Base-by-base conservation (phyloP, 1,140 invertebrate species). In the Lasioglossum albipes region DNA sequence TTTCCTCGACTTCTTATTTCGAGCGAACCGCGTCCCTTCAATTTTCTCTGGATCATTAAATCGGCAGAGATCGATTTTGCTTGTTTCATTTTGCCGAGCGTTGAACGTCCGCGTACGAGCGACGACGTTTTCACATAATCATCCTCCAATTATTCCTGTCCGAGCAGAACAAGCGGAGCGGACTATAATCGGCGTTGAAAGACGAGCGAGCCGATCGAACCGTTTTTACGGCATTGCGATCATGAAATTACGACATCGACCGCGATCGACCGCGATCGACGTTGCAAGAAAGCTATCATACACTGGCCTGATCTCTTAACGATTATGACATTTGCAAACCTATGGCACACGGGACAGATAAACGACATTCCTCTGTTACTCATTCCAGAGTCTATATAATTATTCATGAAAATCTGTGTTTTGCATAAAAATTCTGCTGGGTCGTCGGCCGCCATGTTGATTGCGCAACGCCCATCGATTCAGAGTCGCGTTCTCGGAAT, bases 141-240 rank as follows among this genome's bases (percentile, higher is more conserved):
- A 42, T 27, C 27, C n/a, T 36, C 45, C 75, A 52, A 61, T 62
- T 72, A 71, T 49, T 64, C 52, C 22, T 16, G 13, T 45, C n/a
- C 31, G 49, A 3, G 45, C 22, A 27, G 52, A 54, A 54, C 13
- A 78, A 52, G 45, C 41, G 45, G 75, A 64, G 16, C 75, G 41
- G 22, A 49, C 42, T 59, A 59, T 27, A 62, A 70, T 52, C 49
- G 41, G n/a, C 36, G 45, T 45, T 22, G 65, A 67, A 45, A 67
- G 41, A 45, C n/a, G 65, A 67, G 42, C 18, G 2, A 22, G 3
- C 36, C 7, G 41, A 18, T 42, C 7, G 18, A n/a, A n/a, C 6
- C 36, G 18, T 36, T 42, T 57, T 20, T 57, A 20, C 7, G 18
- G 20, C 16, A n/a, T 41, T n/a, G 2, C 10, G 20, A 22, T 20